Conservation (phyloP, 2,797 vertebrate species). For the Coendou prehensilis region DNA sequence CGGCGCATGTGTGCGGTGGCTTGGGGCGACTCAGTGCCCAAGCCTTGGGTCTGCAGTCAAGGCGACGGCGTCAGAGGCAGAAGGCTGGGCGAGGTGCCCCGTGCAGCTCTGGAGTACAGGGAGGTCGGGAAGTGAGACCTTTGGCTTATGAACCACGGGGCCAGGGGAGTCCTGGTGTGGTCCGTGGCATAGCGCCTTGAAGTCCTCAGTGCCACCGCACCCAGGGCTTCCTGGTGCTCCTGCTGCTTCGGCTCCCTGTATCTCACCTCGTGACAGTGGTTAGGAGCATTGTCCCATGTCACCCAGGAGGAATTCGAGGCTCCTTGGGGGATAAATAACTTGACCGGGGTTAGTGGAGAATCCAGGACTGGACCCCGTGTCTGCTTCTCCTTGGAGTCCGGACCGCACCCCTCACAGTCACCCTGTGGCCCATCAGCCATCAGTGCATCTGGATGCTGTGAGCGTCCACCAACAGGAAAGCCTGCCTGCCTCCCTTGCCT, state of each 20-base stretch:
- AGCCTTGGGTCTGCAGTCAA: slow-evolving; percentile 87
- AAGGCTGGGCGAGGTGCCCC: slow-evolving; percentile 78
- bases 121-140: background rate
- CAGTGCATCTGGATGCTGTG: rapidly evolving
- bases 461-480: background rate
- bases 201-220: background rate
- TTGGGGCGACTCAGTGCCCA: slow-evolving; percentile 77
- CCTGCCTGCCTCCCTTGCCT: background rate
- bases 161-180: too few relatives aligned
- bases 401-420: background rate
- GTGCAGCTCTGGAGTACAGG: background rate
- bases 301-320: background rate
- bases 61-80: slow-evolving; percentile 80
- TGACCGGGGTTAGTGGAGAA: background rate
- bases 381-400: background rate
- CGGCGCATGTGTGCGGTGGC: background rate
- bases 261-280: background rate
- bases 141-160: background rate
- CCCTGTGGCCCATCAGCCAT: background rate
- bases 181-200: background rate
- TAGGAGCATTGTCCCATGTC: background rate
- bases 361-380: background rate
- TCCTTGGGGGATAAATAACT: background rate
- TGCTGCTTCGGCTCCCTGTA: background rate
- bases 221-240: background rate